Percentiles rank a stretch among this genome's conserved stretches.
Conservation (phyloP, 2,797 vertebrate genomes). For the Eulemur albifrons region DNA sequence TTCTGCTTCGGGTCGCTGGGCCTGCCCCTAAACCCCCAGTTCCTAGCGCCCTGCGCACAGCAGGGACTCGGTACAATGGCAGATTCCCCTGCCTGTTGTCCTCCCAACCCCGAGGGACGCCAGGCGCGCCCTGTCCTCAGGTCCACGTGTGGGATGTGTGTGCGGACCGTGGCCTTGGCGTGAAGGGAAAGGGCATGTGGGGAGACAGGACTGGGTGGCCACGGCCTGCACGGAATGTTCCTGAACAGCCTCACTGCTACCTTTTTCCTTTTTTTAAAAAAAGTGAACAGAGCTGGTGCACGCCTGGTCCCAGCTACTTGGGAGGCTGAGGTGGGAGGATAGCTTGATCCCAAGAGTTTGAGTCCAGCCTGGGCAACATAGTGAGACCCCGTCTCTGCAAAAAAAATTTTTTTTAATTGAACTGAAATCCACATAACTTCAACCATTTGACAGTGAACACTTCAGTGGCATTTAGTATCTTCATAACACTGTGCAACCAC, state of each 20-base stretch:
- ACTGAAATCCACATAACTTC: background rate
- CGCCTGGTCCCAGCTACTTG: too few relatives aligned
- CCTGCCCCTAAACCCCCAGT: background rate
- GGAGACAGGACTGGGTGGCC: background rate
- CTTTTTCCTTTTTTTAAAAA: background rate
- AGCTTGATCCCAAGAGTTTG: too few relatives aligned
- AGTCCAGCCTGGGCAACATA: background rate
- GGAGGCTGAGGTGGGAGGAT: too few relatives aligned
- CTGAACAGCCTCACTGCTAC: background rate
- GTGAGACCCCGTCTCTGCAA: background rate
- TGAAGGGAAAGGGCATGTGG: background rate
- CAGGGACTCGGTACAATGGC: accelerated
- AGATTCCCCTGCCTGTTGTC: background rate
- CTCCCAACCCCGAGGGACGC: background rate
- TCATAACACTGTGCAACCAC: accelerated
- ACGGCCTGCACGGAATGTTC: accelerated
- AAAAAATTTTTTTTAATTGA: background rate
- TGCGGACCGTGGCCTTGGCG: too few relatives aligned
- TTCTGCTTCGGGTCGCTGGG: background rate
- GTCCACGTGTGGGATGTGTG: accelerated
- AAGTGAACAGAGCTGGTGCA: background rate
- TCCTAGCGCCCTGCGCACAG: accelerated
- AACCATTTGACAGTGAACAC: background rate
- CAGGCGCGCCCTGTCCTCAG: too few relatives aligned
- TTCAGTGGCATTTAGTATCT: background rate